These are phyloP conservation scores for Ichneumoninae sp. DNA, from an alignment of 2,888 invertebrate species.

Conservation along the genomic window DNA sequence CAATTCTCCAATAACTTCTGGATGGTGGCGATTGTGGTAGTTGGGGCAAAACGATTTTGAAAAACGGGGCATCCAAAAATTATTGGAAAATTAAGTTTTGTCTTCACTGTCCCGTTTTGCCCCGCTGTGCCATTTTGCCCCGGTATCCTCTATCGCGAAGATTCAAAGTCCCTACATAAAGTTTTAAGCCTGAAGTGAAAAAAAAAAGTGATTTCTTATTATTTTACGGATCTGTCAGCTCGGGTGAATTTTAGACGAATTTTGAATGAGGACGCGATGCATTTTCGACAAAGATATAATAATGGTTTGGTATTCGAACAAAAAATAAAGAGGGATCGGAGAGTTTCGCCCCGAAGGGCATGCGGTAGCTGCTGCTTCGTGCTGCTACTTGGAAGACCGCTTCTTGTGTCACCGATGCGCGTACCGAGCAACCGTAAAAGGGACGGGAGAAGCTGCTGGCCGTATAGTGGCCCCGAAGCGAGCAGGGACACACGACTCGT, in stretches of 20 bases:
- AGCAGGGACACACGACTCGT: slow-evolving; percentile 51
- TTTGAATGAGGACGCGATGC: not conserved
- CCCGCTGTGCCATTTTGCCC: no score
- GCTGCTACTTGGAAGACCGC: slow-evolving; percentile 39
- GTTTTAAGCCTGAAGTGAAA: not conserved
- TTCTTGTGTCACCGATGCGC: slow-evolving; percentile 30
- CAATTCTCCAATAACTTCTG: no score
- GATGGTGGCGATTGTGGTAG: no score
- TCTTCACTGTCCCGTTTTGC: no score
- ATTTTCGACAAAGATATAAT: not conserved
- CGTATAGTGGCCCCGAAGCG: slow-evolving; percentile 14
- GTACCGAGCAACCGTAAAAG: slow-evolving; percentile 36
- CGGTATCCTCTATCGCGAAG: not conserved
- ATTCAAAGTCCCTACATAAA: not conserved
- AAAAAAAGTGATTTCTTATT: not conserved
- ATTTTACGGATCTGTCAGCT: not conserved
- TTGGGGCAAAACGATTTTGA: no score
- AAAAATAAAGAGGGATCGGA: not conserved
- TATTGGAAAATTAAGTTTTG: no score
- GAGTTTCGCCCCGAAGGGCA: slow-evolving; percentile 2
- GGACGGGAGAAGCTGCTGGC: slow-evolving; percentile 24
- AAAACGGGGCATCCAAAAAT: no score
- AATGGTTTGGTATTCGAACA: not conserved
- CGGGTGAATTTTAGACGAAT: not conserved
- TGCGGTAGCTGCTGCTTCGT: slow-evolving; percentile 25